phyloP scores from a whole-genome alignment of 2,888 invertebrate species.

The Sylvicola fuscatus region DNA sequence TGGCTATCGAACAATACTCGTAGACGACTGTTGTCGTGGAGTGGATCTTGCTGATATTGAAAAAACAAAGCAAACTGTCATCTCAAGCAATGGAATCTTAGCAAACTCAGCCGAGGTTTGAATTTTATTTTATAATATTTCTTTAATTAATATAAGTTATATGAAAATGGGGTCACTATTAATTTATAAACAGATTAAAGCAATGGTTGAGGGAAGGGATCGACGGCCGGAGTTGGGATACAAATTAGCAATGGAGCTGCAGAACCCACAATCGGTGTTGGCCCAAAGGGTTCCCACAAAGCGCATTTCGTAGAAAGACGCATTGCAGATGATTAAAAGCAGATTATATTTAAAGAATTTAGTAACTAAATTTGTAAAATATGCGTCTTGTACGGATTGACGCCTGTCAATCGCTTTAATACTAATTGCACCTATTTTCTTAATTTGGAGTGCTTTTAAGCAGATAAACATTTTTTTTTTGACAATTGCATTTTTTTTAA shows the following conservation, averaged over 20 bases:
- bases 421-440: too few species aligned
- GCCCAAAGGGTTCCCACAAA: slow-evolving; percentile 12
- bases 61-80: slow-evolving; percentile 53
- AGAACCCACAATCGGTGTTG: slow-evolving; percentile 31
- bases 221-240: slow-evolving; percentile 73
- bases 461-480: too few species aligned
- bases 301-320: too few species aligned
- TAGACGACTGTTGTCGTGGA: slow-evolving; percentile 83
- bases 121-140: slow-evolving; percentile 1
- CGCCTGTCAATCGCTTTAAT: too few species aligned
- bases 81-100: slow-evolving; percentile 58
- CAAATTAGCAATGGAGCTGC: slow-evolving; percentile 68
- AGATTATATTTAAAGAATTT: too few species aligned
- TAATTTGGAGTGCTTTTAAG: too few species aligned
- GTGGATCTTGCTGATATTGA: slow-evolving; percentile 72
- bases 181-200: slow-evolving; percentile 38
- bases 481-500: too few species aligned
- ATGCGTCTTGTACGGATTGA: too few species aligned
- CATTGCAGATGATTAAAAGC: too few species aligned
- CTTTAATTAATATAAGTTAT: neutral
- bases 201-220: slow-evolving; percentile 76
- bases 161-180: neutral
- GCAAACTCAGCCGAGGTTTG: slow-evolving; percentile 51
- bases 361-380: too few species aligned
- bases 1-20: slow-evolving; percentile 71